These are phyloP conservation scores for Rhinichthys osculus DNA, from an alignment of 2,797 vertebrate species.

Conservation along the genomic window DNA sequence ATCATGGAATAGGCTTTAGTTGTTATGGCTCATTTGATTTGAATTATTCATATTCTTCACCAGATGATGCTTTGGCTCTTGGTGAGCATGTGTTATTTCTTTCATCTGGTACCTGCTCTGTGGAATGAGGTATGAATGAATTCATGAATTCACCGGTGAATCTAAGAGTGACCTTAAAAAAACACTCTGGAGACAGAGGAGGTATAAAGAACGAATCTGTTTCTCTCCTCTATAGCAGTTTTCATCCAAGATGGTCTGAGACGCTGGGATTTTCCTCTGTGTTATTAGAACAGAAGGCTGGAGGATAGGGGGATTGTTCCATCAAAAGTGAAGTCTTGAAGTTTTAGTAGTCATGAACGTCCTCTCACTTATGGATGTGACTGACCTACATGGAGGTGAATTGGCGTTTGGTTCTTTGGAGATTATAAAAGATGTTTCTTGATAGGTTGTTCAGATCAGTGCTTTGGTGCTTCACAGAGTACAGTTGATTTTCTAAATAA, in stretches of 20 bases:
- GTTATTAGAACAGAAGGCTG: constrained; percentile 29
- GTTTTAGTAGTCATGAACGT: constrained; percentile 5
- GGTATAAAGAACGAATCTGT: constrained; percentile 11
- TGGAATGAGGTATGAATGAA: constrained; percentile 45
- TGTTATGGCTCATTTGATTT: constrained; percentile 48
- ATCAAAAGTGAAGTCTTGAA: constrained; percentile 20
- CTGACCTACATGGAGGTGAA: not conserved
- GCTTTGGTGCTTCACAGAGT: not conserved
- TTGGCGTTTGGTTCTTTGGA: not conserved
- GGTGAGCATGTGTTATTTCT: constrained; percentile 51
- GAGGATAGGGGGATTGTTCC: constrained; percentile 23
- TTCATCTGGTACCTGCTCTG: constrained; percentile 57
- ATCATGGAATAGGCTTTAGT: constrained; percentile 42
- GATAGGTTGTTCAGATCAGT: not conserved
- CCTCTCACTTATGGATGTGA: not conserved
- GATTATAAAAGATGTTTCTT: not conserved
- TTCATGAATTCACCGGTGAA: constrained; percentile 38
- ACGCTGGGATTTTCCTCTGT: constrained; percentile 12
- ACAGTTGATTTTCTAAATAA: not conserved
- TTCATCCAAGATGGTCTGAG: constrained; percentile 24
- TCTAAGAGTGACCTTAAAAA: constrained; percentile 40
- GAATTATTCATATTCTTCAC: constrained; percentile 61
- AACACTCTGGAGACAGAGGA: constrained; percentile 39
- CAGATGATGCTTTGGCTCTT: constrained; percentile 50
- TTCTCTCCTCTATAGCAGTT: constrained; percentile 23